Conservation (phyloP, 23 tunicate species). For the Styela clava region DNA sequence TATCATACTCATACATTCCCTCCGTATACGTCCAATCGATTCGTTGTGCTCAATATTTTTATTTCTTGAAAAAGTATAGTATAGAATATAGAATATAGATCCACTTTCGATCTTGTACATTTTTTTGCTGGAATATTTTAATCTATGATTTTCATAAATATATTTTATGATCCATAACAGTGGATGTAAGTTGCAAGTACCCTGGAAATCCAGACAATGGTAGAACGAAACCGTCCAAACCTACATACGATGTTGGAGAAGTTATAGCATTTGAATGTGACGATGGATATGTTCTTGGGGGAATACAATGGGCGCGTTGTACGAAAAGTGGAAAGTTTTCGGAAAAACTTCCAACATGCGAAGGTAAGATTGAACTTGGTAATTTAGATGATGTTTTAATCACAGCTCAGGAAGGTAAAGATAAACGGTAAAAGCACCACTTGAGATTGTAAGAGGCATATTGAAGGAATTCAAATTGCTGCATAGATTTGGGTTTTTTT, state of each 20-base stretch:
- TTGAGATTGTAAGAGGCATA: too few species aligned
- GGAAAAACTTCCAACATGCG: conserved; percentile 7
- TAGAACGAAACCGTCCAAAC: background rate
- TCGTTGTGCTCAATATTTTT: too few species aligned
- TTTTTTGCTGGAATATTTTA: too few species aligned
- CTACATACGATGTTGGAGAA: conserved; percentile 14
- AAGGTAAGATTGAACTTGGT: background rate
- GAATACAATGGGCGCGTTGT: background rate
- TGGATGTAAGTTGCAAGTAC: conserved; percentile 11
- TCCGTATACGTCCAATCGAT: too few species aligned
- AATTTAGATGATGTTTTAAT: background rate
- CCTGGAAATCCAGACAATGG: conserved; percentile 32
- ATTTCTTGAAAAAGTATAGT: too few species aligned
- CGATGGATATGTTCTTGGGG: conserved; percentile 27
- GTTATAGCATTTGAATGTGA: conserved; percentile 20
- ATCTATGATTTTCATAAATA: too few species aligned
- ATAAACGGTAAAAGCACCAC: background rate
- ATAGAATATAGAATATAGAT: too few species aligned
- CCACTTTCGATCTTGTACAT: too few species aligned
- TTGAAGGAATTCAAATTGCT: too few species aligned
- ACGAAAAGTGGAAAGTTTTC: conserved; percentile 1
- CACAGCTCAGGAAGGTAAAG: background rate
- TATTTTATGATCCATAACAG: too few species aligned
- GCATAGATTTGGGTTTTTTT: too few species aligned
- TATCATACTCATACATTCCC: too few species aligned